Evolutionary conservation across 2,113 vertebrate species (phyloP).

Genomic region (Paramisgurnus dabryanus): DNA sequence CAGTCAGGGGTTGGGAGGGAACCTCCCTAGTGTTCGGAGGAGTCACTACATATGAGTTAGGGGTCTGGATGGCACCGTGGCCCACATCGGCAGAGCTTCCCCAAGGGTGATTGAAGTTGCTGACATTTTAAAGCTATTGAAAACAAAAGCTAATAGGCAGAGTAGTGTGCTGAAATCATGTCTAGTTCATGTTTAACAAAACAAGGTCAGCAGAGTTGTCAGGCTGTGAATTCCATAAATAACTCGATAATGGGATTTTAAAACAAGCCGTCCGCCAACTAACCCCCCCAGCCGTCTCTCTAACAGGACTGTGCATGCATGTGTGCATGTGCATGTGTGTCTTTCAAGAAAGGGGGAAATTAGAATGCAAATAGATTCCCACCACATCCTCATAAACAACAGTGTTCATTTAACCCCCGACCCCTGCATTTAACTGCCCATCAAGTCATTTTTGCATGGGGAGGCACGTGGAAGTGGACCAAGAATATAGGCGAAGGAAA

Average conservation of each 20-base stretch:
- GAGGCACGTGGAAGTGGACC: conserved; percentile 73
- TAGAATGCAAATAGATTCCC: conserved; percentile 99
- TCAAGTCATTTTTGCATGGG: conserved; percentile 94
- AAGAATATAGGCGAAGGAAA: conserved; percentile 60
- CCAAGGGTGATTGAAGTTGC: conserved; percentile 91
- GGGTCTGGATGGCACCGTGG: conserved; percentile 56
- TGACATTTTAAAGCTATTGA: conserved; percentile 93
- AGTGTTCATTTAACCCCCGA: conserved; percentile 98
- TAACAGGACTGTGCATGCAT: conserved; percentile 52
- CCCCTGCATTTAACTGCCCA: conserved; percentile 97
- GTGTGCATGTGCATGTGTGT: conserved; percentile 31
- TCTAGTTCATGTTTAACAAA: conserved; percentile 99
- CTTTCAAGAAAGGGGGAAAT: conserved; percentile 82
- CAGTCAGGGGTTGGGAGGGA: conserved; percentile 2
- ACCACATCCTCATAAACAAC: conserved; percentile 99
- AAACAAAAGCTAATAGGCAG: conserved; percentile 91
- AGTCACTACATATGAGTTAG: conserved; percentile 30
- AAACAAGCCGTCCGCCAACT: conserved; percentile 93
- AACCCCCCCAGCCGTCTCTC: conserved; percentile 56
- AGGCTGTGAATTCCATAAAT: conserved; percentile 98
- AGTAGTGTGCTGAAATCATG: conserved; percentile 87
- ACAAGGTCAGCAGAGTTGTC: conserved; percentile 92
- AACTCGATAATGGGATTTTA: conserved; percentile 99
- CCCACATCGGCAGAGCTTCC: conserved; percentile 65
- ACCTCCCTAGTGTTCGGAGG: neutral